Evolutionary conservation across 1,140 invertebrate genomes (phyloP), one percentile per base, ranked within the genome.

Genomic region (Mizuhopecten yessoensis): DNA sequence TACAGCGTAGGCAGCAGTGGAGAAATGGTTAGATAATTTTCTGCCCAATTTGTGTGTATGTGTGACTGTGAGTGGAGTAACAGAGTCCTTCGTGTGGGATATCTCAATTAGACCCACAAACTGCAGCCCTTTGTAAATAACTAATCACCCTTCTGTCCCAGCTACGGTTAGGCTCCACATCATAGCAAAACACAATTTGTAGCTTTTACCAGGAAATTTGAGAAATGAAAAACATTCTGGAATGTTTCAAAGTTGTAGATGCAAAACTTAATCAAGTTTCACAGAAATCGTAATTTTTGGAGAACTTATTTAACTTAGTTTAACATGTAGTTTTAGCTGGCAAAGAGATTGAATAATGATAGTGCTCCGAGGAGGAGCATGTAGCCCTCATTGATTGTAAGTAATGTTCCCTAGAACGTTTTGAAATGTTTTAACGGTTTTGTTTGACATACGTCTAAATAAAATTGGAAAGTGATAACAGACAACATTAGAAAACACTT

Each of bases 71-170:
- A 75, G 57, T 29, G 57, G 1, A 29, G 23, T 2, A 29, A 13
- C 57, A 75, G 57, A 75, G 57, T 75, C 57, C 57, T 75, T 75
- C 23, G 57, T 75, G 57, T 75, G 57, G 57, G 57, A 75, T 75
- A 75, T 75, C 57, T 75, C 57, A 75, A 75, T 75, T 75, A 75
- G 57, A 29, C 29, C 11, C 57, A 29, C 57, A 2, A 29, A 75
- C 57, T 75, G 23, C 57, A 29, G 57, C 11, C 1, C 36, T 75
- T 29, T 75, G 57, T 75, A 75, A n/a, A 75, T n/a, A 75, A 75
- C 57, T 75, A 75, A 75, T n/a, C 57, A 75, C 23, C 57, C 1
- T 13, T n/a, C 29, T 23, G n/a, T n/a, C 57, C 57, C 57, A 75
- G 57, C 57, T 7, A 5, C n/a, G 57, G n/a, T 75, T n/a, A 75